phyloP scores from a whole-genome alignment of 2,113 vertebrate species.

The Cardinalis cardinalis region DNA sequence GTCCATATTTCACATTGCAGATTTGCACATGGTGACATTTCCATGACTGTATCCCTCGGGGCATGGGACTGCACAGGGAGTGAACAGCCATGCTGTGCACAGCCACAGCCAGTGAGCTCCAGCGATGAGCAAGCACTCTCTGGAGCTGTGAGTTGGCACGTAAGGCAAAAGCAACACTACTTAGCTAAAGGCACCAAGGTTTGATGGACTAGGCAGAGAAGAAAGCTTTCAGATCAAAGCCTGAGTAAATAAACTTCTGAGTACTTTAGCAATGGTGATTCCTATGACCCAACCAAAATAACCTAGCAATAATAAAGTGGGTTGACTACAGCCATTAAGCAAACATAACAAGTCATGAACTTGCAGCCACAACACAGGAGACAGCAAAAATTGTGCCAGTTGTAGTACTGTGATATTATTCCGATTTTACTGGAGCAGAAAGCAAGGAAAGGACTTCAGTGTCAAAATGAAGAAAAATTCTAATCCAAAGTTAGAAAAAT shows the following conservation, averaged over 20 bases:
- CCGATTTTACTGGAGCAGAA: background rate
- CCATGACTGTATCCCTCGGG: fast-evolving
- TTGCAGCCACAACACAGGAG: background rate
- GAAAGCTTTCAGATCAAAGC: background rate
- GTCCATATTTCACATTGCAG: background rate
- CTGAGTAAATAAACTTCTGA: background rate
- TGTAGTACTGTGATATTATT: background rate
- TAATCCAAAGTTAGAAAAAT: background rate
- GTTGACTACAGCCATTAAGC: background rate
- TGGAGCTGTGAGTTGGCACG: fast-evolving
- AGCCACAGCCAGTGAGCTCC: background rate
- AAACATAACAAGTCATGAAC: background rate
- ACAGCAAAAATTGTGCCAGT: background rate
- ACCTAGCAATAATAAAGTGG: background rate
- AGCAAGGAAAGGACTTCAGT: background rate
- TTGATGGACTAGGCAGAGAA: background rate
- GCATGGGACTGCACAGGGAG: background rate
- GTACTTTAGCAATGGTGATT: background rate
- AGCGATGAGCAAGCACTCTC: background rate
- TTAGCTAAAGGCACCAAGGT: background rate
- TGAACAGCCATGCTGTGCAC: background rate
- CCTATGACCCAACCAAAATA: background rate
- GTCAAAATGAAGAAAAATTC: background rate
- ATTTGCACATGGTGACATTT: background rate
- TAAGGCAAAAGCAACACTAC: background rate